Evolutionary conservation across 2,113 vertebrate genomes (phyloP).

Genomic region (Turdus rufiventris): DNA sequence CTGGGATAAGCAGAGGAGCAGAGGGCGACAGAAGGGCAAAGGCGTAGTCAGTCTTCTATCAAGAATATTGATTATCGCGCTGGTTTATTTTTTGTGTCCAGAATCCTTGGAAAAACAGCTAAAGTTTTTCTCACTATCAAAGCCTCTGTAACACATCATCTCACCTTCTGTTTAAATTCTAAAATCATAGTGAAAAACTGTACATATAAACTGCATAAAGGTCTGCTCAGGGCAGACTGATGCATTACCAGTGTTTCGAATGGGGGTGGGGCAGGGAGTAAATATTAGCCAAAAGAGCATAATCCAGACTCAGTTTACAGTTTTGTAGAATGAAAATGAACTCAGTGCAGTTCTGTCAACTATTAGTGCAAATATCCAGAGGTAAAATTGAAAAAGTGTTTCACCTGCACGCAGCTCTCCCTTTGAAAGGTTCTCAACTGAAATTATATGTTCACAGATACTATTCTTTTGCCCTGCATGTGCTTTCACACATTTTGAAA

Average conservation of each 20-base stretch:
- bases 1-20: not conserved
- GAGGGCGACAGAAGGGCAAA: not conserved
- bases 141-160: not conserved
- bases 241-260: not conserved
- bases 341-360: not conserved
- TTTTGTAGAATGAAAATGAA: not conserved
- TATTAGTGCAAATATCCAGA: not conserved
- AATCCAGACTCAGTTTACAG: not conserved
- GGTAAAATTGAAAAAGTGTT: not conserved
- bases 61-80: not conserved
- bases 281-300: not conserved
- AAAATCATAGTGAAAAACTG: not conserved
- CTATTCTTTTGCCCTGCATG: not conserved
- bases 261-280: rapidly evolving
- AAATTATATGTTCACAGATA: not conserved
- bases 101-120: not conserved
- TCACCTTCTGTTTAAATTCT: not conserved
- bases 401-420: not conserved
- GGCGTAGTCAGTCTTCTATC: not conserved
- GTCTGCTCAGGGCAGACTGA: not conserved
- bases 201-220: not conserved
- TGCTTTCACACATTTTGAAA: constrained; percentile 41
- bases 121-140: not conserved
- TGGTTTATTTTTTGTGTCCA: not conserved
- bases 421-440: not conserved